Conservation (phyloP, 1,140 invertebrate species). For the Hirudo medicinalis region DNA sequence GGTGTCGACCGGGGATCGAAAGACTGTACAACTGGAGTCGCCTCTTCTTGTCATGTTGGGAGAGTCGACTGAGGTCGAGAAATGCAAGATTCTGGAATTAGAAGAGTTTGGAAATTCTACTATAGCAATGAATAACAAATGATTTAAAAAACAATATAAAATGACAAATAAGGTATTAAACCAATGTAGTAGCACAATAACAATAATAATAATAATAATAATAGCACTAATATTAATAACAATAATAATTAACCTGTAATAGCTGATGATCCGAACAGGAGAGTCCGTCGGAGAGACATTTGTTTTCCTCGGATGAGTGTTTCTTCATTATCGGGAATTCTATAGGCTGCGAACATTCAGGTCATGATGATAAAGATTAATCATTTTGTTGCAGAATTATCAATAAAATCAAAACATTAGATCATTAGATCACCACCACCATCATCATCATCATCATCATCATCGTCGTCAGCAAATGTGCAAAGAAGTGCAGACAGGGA, state of each 20-base stretch:
- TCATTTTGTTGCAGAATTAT: too few species aligned
- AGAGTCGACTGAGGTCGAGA: background rate
- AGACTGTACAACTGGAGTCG: background rate
- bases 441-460: too few species aligned
- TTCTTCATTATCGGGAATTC: background rate
- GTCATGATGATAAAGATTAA: too few species aligned
- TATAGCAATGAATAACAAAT: background rate
- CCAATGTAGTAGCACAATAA: too few species aligned
- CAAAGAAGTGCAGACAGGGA: too few species aligned
- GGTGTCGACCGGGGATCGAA: background rate
- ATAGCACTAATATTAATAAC: background rate
- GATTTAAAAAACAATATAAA: too few species aligned
- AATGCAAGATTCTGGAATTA: background rate
- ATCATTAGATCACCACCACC: too few species aligned
- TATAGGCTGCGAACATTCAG: background rate
- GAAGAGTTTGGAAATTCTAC: background rate
- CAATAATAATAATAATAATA: slow-evolving; percentile 11
- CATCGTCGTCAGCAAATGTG: too few species aligned
- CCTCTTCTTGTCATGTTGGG: background rate
- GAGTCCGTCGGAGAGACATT: background rate
- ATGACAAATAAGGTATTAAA: too few species aligned
- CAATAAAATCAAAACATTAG: too few species aligned
- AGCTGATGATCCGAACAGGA: background rate
- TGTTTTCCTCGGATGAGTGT: background rate
- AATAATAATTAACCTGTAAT: background rate